Base-by-base conservation (phyloP, 2,888 invertebrate genomes). In the Nebria brevicollis region DNA sequence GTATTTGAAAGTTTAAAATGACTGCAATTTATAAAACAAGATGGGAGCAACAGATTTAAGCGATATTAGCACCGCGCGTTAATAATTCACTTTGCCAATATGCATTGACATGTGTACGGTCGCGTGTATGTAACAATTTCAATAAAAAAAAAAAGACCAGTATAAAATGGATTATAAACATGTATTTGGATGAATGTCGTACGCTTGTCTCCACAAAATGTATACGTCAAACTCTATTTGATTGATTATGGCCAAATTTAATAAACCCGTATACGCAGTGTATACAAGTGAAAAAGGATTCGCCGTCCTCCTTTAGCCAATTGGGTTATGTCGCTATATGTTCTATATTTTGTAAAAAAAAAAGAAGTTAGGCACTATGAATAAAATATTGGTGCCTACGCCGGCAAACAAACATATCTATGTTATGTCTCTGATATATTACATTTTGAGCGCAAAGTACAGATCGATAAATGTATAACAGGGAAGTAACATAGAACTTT, bases 171-270 rank as follows among this genome's bases (percentile, higher is more conserved):
- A 54, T 54, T 54, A 54, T 54, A 54, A 54, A 54, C 54, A 54
- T 13, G 13, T 34, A 34, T 34, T 54, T 54, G 11, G 54, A 54
- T 54, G 54, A 54, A 54, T 54, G 54, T 54, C 13, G 54, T 13
- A 54, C 54, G 54, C 54, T 54, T 54, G 54, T 54, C 54, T 54
- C 54, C 54, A 54, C 54, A 54, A 54, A 54, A 11, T 54, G 54
- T 54, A 54, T 54, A 54, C 54, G 54, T 54, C 54, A 54, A 54
- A 54, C 54, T 54, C 54, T 54, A 13, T 54, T 8, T 54, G 54
- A 54, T 54, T 54, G 54, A 54, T 54, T 54, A 54, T 54, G 54
- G 54, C 54, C 54, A 54, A 54, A 54, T 54, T 54, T 54, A 54
- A 54, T 54, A 54, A 54, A 54, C 54, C 54, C 34, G 5, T 54